Percentiles rank a stretch among this genome's conserved stretches.
These are phyloP conservation scores for Drosophila mulleri DNA, from an alignment of 2,888 invertebrate species.

Conservation along the genomic window DNA sequence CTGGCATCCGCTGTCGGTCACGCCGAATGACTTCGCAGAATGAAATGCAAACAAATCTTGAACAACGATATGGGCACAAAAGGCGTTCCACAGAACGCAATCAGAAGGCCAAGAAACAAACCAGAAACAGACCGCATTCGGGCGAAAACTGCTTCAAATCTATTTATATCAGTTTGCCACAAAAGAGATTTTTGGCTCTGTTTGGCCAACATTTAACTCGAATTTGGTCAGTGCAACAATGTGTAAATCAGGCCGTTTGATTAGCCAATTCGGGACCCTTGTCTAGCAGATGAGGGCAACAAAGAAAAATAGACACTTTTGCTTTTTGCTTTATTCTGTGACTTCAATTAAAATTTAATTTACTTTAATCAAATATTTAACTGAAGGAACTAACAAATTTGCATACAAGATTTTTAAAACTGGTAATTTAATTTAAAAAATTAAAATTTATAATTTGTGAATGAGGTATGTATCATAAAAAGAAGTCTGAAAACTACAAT, in stretches of 20 bases:
- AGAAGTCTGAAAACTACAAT: too few species aligned
- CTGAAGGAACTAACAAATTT: too few species aligned
- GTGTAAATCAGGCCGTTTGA: constrained; percentile 15
- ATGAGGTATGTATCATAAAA: too few species aligned
- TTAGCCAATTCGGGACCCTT: constrained; percentile 7
- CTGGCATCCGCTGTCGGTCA: constrained; percentile 33
- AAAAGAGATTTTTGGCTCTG: background rate
- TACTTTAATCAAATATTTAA: background rate
- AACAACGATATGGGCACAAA: background rate
- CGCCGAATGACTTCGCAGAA: constrained; percentile 16
- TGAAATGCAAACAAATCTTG: constrained; percentile 49
- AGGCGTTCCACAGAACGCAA: constrained; percentile 15
- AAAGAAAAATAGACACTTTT: background rate
- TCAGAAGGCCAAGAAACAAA: constrained; percentile 2
- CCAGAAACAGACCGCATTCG: constrained; percentile 1
- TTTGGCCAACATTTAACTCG: background rate
- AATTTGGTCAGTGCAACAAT: background rate
- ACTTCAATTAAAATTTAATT: background rate
- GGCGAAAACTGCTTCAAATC: background rate
- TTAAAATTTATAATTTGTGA: background rate
- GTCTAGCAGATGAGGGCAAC: background rate
- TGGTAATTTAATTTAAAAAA: too few species aligned
- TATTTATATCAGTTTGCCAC: background rate
- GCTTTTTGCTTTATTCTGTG: background rate
- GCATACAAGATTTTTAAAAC: background rate